Base-by-base conservation (phyloP, 2,113 vertebrate genomes). In the Tachycineta bicolor region DNA sequence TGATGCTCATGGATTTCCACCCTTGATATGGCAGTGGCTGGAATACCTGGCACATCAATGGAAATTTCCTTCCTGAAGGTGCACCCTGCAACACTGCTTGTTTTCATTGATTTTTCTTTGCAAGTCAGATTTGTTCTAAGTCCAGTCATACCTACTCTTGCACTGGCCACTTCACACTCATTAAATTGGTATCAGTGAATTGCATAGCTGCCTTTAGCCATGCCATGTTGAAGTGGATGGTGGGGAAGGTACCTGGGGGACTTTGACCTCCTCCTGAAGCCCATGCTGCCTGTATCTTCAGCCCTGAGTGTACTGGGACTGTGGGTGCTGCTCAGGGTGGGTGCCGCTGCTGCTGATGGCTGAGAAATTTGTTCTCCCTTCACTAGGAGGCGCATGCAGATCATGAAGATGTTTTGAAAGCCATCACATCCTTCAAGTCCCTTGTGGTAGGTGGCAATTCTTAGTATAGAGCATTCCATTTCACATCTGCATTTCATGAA, bases 321-420 rank as follows among this genome's bases (percentile, higher is more conserved):
- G 37, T 59, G 10, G 23, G 13, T n/a, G 64, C 4, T 83, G 29
- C 19, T 69, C 65, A 34, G 28, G 50, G 31, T 58, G 14, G 33
- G 25, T 43, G 73, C 4, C 13, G 6, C 24, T 75, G 76, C 21
- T 78, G 50, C 2, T 74, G 70, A 8, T 79, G 82, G n/a, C 83
- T 96, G 76, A 96, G 68, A 73, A 14, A 34, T 91, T 75, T 93
- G 92, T 58, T 97, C 50, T 97, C 90, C 49, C 37, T 97, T 97
- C 96, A 71, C 89, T 86, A 99, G 99, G 99, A 99, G 96, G 98
- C 98, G 56, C 99, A 99, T 97, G 98, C 98, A 33, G 99, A 99
- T 93, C 99, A 99, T n/a, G 96, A 98, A 93, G 99, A 99, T 65
- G 98, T 99, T 95, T 86, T 99, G 92, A 99, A 99, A 97, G 99